These are phyloP conservation scores for Schrankia costaestrigalis DNA, from an alignment of 2,888 invertebrate species.

Conservation along the genomic window DNA sequence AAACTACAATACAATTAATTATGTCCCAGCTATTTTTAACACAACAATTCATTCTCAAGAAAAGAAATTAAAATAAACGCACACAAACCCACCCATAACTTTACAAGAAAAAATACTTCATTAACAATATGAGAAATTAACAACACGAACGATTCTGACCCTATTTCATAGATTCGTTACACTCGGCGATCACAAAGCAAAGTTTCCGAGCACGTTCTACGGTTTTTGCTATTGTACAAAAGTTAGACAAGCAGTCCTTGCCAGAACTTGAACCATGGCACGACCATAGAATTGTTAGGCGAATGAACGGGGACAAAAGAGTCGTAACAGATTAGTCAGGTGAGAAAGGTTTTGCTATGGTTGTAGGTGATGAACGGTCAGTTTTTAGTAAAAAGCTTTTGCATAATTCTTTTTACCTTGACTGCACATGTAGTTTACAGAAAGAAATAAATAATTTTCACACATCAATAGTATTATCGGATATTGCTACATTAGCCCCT, in stretches of 20 bases:
- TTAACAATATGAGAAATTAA: slow-evolving; percentile 19
- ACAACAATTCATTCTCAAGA: too few relatives aligned
- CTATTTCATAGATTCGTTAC: slow-evolving; percentile 21
- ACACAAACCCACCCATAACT: slow-evolving; percentile 2
- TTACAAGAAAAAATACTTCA: slow-evolving; percentile 7
- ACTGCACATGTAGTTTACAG: too few relatives aligned
- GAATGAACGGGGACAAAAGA: slow-evolving; percentile 19
- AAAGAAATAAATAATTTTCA: too few relatives aligned
- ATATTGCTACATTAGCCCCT: too few relatives aligned
- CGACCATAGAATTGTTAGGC: slow-evolving; percentile 17
- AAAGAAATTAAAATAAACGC: background rate
- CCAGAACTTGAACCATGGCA: slow-evolving; percentile 19
- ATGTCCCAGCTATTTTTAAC: too few relatives aligned
- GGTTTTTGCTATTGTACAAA: slow-evolving; percentile 24
- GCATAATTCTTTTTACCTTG: too few relatives aligned
- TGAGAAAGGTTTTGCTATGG: background rate
- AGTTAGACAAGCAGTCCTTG: slow-evolving; percentile 20
- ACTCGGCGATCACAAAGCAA: slow-evolving; percentile 12
- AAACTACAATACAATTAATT: too few relatives aligned
- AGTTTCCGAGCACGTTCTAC: slow-evolving; percentile 20
- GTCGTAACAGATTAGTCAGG: slow-evolving; percentile 7
- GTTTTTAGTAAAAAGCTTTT: too few relatives aligned
- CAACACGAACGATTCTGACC: slow-evolving; percentile 14
- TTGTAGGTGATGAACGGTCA: too few relatives aligned
- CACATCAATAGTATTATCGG: too few relatives aligned